Evolutionary conservation across 2,888 invertebrate species (phyloP).

Genomic region (Eupithecia exiguata): DNA sequence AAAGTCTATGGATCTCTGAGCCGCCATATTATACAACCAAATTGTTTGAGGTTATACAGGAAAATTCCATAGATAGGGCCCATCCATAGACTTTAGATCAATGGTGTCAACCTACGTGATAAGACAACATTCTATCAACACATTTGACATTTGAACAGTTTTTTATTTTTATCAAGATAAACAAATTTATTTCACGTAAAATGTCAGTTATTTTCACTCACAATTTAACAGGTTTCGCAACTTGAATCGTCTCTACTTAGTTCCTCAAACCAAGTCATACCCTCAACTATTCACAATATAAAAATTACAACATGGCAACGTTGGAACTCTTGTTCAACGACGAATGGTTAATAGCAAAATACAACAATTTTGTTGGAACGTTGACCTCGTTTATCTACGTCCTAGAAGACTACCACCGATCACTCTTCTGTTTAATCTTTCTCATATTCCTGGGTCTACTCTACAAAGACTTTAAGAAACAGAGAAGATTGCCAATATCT

Average conservation of each 20-base stretch:
- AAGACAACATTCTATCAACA: neutral
- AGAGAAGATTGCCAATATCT: neutral
- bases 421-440: slow-evolving; percentile 45
- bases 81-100: too few relatives aligned
- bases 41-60: too few relatives aligned
- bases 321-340: neutral
- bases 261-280: neutral
- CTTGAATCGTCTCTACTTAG: neutral
- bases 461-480: slow-evolving; percentile 18
- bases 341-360: neutral
- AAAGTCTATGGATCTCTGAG: too few relatives aligned
- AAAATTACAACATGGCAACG: neutral
- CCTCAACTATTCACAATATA: neutral
- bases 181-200: neutral
- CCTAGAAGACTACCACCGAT: slow-evolving; percentile 51
- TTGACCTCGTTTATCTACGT: neutral
- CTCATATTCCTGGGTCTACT: slow-evolving; percentile 45
- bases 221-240: neutral
- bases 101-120: neutral
- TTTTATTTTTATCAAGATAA: neutral
- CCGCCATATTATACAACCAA: too few relatives aligned
- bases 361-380: neutral
- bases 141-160: neutral
- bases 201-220: neutral
- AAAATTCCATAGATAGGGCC: too few relatives aligned